Evolutionary conservation across 2,113 vertebrate species (phyloP).

Genomic region (Furnarius figulus): DNA sequence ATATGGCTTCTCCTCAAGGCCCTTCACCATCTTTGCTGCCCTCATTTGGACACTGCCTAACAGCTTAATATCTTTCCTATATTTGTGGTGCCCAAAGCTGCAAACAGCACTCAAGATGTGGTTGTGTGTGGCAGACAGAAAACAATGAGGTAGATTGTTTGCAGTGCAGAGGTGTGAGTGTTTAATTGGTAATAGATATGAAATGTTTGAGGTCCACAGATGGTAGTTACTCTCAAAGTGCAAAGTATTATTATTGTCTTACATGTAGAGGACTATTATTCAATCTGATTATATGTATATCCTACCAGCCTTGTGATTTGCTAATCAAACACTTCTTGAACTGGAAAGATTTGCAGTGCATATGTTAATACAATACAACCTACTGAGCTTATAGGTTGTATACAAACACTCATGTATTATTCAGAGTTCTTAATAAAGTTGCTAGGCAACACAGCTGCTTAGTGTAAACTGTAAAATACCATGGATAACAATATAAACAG

Average conservation of each 20-base stretch:
- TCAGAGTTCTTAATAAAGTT: slow-evolving; percentile 50
- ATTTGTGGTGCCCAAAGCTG: not conserved
- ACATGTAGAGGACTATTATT: not conserved
- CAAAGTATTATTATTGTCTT: slow-evolving; percentile 7
- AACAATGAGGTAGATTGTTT: not conserved
- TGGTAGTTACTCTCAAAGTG: not conserved
- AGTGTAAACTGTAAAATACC: not conserved
- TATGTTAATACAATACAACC: slow-evolving; percentile 21
- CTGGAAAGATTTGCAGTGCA: not conserved
- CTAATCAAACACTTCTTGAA: slow-evolving; percentile 43
- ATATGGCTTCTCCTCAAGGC: not conserved
- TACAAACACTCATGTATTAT: slow-evolving; percentile 47
- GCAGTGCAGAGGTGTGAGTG: not conserved
- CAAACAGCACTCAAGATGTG: not conserved
- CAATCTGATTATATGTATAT: slow-evolving; percentile 21
- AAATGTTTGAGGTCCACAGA: not conserved
- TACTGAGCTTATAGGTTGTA: not conserved
- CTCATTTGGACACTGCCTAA: not conserved
- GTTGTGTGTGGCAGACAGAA: not conserved
- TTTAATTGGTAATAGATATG: not conserved
- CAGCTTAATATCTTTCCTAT: not conserved
- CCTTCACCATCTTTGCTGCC: not conserved
- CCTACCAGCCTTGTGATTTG: slow-evolving; percentile 3
- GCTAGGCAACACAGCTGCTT: slow-evolving; percentile 26
- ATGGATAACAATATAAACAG: not conserved